A percentile compares a stretch with the other conserved stretches of the same genome.
Conservation (phyloP, 37 sponge, comb jelly and placozoan species). For the Aplysina aerophoba region DNA sequence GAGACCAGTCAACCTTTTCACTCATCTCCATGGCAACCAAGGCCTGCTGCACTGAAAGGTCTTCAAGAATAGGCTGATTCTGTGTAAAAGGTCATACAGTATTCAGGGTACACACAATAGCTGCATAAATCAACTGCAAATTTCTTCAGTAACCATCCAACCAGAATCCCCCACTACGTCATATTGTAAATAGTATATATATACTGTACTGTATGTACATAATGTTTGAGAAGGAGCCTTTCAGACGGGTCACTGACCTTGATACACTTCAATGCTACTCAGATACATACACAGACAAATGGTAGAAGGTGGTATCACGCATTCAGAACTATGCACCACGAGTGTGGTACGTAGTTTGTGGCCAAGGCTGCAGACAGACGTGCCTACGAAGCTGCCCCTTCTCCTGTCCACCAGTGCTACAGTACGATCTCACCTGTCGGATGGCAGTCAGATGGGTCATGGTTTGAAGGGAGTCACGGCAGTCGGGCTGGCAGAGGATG, state of each 20-base stretch:
- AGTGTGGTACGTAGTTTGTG: too few relatives aligned
- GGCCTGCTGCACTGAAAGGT: slow-evolving; percentile 36
- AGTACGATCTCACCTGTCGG: slow-evolving; percentile 2
- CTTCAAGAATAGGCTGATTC: slow-evolving; percentile 50
- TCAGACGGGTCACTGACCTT: too few relatives aligned
- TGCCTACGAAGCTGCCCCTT: too few relatives aligned
- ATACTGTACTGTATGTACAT: not conserved
- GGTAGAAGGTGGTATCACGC: too few relatives aligned
- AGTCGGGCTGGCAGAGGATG: slow-evolving; percentile 68
- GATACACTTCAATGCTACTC: too few relatives aligned
- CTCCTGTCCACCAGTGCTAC: not conserved
- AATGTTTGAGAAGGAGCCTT: not conserved
- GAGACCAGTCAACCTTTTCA: slow-evolving; percentile 27
- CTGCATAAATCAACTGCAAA: not conserved
- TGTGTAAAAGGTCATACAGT: not conserved
- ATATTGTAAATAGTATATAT: not conserved
- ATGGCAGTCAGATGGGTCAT: slow-evolving; percentile 39
- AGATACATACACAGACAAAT: too few relatives aligned
- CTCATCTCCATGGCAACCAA: slow-evolving; percentile 67
- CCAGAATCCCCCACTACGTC: too few relatives aligned
- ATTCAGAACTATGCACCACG: too few relatives aligned
- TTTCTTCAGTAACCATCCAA: too few relatives aligned
- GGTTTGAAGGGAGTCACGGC: slow-evolving; percentile 56
- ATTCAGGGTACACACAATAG: not conserved
- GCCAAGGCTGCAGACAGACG: too few relatives aligned